A percentile compares a stretch with the other conserved stretches of the same genome.
These are phyloP conservation scores for Lepidotrigona ventralis DNA, from an alignment of 1,140 invertebrate genomes.

Conservation along the genomic window DNA sequence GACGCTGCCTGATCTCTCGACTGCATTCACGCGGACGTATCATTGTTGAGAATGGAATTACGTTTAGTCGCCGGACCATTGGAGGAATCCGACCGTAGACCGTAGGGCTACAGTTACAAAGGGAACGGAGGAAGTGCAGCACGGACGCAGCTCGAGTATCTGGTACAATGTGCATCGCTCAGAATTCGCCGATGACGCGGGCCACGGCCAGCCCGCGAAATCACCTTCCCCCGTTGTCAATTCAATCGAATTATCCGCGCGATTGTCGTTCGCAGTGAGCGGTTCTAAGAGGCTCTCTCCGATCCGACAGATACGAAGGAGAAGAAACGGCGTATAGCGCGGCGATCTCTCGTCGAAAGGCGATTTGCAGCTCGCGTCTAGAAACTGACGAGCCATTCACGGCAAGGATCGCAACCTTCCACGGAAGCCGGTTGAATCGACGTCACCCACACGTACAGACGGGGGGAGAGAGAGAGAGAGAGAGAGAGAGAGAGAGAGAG, in stretches of 20 bases:
- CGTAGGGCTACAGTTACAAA: conserved; percentile 36
- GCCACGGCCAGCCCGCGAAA: not conserved
- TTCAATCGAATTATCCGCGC: conserved; percentile 49
- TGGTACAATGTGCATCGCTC: conserved; percentile 34
- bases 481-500: conserved; percentile 25
- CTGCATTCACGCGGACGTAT: conserved; percentile 49
- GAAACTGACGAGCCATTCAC: conserved; percentile 27
- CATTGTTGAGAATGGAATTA: conserved; percentile 45
- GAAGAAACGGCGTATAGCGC: no score
- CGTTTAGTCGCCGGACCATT: conserved; percentile 30
- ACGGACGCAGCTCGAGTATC: conserved; percentile 8
- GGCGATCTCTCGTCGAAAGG: no score
- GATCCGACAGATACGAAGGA: not conserved
- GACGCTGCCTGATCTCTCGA: conserved; percentile 39
- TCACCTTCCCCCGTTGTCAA: conserved; percentile 23
- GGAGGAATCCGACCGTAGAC: conserved; percentile 35
- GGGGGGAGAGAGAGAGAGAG: conserved; percentile 24
- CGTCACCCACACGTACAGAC: conserved; percentile 26
- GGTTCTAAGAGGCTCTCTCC: not conserved
- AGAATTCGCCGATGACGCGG: conserved; percentile 6
- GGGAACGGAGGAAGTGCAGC: not conserved
- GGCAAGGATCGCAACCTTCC: conserved; percentile 23
- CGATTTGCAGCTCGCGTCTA: conserved; percentile 11
- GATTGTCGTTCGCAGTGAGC: not conserved
- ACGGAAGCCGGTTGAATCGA: conserved; percentile 26